A percentile compares a stretch with the other conserved stretches of the same genome.
Evolutionary conservation across 92 coral and sea anemone genomes (phyloP).

Genomic region (Palythoa grandis): DNA sequence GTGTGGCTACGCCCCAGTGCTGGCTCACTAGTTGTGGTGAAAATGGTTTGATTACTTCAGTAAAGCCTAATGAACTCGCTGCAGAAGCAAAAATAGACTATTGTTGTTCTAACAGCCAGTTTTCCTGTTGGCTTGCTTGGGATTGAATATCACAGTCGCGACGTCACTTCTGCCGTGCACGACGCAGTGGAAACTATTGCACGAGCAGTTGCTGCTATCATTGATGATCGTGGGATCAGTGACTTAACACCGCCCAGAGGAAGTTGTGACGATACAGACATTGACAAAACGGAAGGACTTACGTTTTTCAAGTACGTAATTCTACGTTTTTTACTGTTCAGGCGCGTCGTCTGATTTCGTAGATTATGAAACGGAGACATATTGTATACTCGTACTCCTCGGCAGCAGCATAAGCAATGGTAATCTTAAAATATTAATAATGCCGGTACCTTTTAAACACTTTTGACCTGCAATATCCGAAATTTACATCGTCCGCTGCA

Average conservation of each 20-base stretch:
- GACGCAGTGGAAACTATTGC: constrained; percentile 35
- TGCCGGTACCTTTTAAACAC: too few relatives aligned
- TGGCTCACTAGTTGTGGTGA: background rate
- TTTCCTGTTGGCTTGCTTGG: constrained; percentile 38
- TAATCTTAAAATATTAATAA: too few relatives aligned
- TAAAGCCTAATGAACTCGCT: background rate
- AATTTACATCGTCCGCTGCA: too few relatives aligned
- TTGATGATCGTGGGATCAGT: constrained; percentile 15
- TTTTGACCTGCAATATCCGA: too few relatives aligned
- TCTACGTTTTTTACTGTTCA: background rate
- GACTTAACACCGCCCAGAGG: background rate
- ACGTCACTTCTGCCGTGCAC: constrained; percentile 23
- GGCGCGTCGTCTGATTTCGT: too few relatives aligned
- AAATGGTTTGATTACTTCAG: background rate
- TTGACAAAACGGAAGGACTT: background rate
- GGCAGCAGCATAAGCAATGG: too few relatives aligned
- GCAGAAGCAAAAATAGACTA: too few relatives aligned
- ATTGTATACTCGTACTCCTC: too few relatives aligned
- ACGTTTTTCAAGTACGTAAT: constrained; percentile 32
- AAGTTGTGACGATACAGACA: constrained; percentile 8
- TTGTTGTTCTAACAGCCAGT: constrained; percentile 15
- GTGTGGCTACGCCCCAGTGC: background rate
- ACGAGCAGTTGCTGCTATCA: constrained; percentile 33
- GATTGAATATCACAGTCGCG: background rate
- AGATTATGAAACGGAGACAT: too few relatives aligned